Percentiles rank a stretch among this genome's conserved stretches.
Evolutionary conservation across 2,113 vertebrate genomes (phyloP).

Genomic region (Gulo gulo): DNA sequence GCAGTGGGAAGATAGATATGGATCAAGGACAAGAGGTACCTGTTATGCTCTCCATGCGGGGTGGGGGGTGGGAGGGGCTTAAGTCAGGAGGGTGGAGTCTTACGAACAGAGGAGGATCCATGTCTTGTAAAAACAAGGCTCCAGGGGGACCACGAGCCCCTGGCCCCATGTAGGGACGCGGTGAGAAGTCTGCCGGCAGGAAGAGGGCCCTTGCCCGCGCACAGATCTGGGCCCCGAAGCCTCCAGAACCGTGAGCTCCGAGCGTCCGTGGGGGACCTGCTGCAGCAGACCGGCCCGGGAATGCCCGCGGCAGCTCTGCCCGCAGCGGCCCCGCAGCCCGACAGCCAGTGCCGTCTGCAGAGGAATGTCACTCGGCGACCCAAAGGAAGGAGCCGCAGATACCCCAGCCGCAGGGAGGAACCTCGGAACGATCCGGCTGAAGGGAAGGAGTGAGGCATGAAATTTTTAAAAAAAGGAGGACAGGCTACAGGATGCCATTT

Average conservation of each 20-base stretch:
- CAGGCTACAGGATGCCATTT: accelerated
- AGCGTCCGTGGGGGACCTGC: no score
- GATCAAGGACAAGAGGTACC: not conserved
- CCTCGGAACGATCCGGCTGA: not conserved
- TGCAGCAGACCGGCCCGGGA: no score
- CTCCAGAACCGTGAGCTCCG: not conserved
- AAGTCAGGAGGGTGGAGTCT: not conserved
- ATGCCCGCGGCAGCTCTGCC: no score
- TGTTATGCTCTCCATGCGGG: not conserved
- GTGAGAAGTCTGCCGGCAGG: no score
- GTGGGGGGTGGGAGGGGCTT: no score
- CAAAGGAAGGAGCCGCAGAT: accelerated
- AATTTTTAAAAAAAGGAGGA: not conserved
- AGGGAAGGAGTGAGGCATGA: not conserved
- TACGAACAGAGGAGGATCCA: not conserved
- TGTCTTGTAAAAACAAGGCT: not conserved
- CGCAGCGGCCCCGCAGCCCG: no score
- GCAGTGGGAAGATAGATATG: not conserved
- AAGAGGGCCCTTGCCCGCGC: not conserved
- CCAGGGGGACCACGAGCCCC: not conserved
- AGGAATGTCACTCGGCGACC: not conserved
- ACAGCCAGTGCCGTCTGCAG: accelerated
- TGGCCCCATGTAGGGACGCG: accelerated
- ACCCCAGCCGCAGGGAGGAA: accelerated
- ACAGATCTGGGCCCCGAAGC: not conserved